Percentiles rank a stretch among this genome's conserved stretches.
Evolutionary conservation across 2,888 invertebrate species (phyloP).

Genomic region (Hirtodrosophila histrioides): DNA sequence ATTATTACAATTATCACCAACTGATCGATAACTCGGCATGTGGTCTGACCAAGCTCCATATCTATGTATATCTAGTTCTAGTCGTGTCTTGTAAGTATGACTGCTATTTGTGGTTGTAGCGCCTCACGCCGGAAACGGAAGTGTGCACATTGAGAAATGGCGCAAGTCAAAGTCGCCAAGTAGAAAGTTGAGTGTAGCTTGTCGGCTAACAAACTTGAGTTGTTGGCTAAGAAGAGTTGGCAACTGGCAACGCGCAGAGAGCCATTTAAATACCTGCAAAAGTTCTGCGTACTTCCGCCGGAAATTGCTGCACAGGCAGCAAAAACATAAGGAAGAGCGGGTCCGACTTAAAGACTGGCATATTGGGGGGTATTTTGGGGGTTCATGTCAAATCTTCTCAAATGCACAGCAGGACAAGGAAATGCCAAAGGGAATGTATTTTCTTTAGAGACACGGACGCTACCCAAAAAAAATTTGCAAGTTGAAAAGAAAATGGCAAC

Average conservation of each 20-base stretch:
- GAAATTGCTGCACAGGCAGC: slow-evolving; percentile 60
- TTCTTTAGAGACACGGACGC: slow-evolving; percentile 50
- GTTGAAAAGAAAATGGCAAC: slow-evolving; percentile 51
- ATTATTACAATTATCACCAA: too few relatives aligned
- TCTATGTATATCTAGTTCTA: neutral
- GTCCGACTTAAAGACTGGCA: neutral
- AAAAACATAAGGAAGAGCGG: slow-evolving; percentile 9
- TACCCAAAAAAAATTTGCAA: slow-evolving; percentile 26
- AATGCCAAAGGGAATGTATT: slow-evolving; percentile 68
- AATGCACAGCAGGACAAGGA: slow-evolving; percentile 66
- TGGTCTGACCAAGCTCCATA: neutral
- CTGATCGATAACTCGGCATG: neutral
- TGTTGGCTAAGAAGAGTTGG: slow-evolving; percentile 9
- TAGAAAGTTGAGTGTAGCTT: slow-evolving; percentile 10
- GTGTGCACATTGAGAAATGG: slow-evolving; percentile 61
- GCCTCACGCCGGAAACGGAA: slow-evolving; percentile 62
- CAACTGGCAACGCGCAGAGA: slow-evolving; percentile 23
- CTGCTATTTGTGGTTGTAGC: slow-evolving; percentile 6
- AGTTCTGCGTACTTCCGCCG: slow-evolving; percentile 72
- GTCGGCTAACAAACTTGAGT: slow-evolving; percentile 20
- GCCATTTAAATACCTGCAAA: slow-evolving; percentile 76
- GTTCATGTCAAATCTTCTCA: slow-evolving; percentile 36
- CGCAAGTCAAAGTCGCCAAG: slow-evolving; percentile 36
- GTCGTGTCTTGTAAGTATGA: neutral
- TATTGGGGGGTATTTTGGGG: neutral